Evolutionary conservation across 1,140 invertebrate species (phyloP).

Genomic region (Galleria mellonella): DNA sequence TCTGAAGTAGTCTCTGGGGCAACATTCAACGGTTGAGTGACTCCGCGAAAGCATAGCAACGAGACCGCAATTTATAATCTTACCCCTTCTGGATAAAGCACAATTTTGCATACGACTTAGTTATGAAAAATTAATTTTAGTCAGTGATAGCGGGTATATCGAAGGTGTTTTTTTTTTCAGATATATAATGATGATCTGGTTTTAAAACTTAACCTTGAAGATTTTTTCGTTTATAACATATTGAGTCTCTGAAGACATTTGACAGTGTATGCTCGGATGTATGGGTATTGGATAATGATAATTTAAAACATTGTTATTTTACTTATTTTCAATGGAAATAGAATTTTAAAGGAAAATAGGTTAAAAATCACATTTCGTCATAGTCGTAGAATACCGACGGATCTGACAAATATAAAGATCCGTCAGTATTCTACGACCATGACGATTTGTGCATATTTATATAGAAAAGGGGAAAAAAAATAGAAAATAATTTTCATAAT

Average conservation of each 20-base stretch:
- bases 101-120: background rate
- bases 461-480: too few species aligned
- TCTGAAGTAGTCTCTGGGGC: background rate
- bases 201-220: background rate
- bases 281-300: background rate
- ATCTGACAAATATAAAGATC: too few species aligned
- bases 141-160: background rate
- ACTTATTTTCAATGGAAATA: background rate
- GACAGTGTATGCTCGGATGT: background rate
- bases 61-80: background rate
- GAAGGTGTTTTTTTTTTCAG: background rate
- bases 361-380: too few species aligned
- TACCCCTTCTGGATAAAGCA: background rate
- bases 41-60: background rate
- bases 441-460: too few species aligned
- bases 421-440: too few species aligned
- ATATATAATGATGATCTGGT: conserved; percentile 1
- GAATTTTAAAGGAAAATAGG: background rate
- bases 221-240: background rate
- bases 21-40: conserved; percentile 1
- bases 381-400: too few species aligned
- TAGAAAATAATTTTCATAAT: too few species aligned
- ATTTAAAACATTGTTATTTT: background rate
- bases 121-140: conserved; percentile 4
- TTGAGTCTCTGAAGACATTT: background rate